A percentile compares a stretch with the other conserved stretches of the same genome.
phyloP scores from a whole-genome alignment of 92 coral and sea anemone genomes.

The Palythoa heliodiscus region DNA sequence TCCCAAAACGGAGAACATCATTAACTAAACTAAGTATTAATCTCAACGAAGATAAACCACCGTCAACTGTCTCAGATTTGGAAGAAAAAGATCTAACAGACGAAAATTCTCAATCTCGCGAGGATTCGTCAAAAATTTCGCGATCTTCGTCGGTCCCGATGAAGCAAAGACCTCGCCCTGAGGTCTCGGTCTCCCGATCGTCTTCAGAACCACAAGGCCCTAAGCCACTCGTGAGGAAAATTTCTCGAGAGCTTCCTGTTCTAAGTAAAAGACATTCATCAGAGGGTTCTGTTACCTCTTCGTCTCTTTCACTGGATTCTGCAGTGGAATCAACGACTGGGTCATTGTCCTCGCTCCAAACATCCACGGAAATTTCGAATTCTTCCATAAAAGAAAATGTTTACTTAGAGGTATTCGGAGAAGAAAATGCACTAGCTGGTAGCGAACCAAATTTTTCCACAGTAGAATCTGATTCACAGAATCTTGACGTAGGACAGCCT shows the following conservation, averaged over 20 bases:
- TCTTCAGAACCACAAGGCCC: conserved; percentile 88
- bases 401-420: conserved; percentile 14
- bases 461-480: not conserved
- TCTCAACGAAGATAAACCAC: not conserved
- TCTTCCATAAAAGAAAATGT: conserved; percentile 42
- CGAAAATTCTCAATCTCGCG: conserved; percentile 58
- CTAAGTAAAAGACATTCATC: conserved; percentile 17
- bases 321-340: conserved; percentile 64
- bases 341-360: conserved; percentile 42
- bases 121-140: conserved; percentile 68
- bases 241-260: conserved; percentile 47
- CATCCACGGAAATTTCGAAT: conserved; percentile 51
- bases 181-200: conserved; percentile 73
- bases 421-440: conserved; percentile 1
- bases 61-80: conserved; percentile 31
- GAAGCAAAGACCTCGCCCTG: conserved; percentile 81
- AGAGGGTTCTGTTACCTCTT: conserved; percentile 60
- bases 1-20: conserved; percentile 39
- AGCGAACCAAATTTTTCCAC: not conserved
- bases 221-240: conserved; percentile 46
- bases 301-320: conserved; percentile 64
- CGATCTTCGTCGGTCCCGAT: conserved; percentile 94
- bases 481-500: not conserved
- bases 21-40: conserved; percentile 2
- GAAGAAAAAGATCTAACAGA: conserved; percentile 50